phyloP scores from a whole-genome alignment of 2,113 vertebrate species.

The Chaetorhynchus papuensis region DNA sequence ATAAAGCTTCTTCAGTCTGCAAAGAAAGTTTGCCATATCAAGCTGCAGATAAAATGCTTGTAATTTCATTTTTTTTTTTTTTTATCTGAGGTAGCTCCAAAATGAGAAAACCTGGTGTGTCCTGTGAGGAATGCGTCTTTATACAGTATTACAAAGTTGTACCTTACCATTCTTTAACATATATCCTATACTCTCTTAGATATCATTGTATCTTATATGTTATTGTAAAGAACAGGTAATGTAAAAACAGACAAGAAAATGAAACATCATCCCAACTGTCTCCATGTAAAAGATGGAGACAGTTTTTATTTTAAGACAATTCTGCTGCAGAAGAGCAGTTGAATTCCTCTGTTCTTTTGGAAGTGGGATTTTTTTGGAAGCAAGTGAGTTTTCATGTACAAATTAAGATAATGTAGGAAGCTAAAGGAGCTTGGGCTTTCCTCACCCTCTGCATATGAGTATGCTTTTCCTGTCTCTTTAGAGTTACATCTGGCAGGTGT shows the following conservation, averaged over 20 bases:
- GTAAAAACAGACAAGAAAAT: background rate
- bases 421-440: background rate
- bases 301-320: background rate
- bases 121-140: background rate
- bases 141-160: background rate
- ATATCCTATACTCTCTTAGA: background rate
- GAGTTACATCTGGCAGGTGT: background rate
- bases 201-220: background rate
- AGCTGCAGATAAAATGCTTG: background rate
- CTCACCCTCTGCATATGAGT: background rate
- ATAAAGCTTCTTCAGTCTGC: background rate
- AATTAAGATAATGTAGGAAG: background rate
- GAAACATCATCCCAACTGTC: background rate
- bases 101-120: background rate
- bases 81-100: background rate
- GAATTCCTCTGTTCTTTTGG: background rate
- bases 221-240: background rate
- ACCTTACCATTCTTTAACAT: background rate
- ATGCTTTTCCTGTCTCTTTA: background rate
- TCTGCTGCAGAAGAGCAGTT: background rate
- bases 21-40: background rate
- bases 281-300: background rate
- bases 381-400: background rate
- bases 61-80: background rate
- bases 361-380: background rate